Conservation (phyloP, 2,797 vertebrate genomes). For the Botia almorhae region DNA sequence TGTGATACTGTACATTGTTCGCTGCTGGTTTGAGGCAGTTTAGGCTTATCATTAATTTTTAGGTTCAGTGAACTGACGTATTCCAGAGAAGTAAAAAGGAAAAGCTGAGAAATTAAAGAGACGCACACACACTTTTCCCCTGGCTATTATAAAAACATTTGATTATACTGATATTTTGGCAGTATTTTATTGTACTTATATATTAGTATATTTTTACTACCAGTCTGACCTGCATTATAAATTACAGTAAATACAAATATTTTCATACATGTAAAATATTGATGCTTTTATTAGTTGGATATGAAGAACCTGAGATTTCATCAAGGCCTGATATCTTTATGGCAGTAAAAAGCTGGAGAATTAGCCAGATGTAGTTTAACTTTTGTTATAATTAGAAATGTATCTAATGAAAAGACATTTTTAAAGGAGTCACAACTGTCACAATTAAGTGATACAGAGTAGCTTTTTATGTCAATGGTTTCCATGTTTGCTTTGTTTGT, state of each 20-base stretch:
- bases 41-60: conserved; percentile 5
- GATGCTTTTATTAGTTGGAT: conserved; percentile 47
- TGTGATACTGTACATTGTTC: not conserved
- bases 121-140: not conserved
- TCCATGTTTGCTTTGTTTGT: too few relatives aligned
- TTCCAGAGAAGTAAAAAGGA: not conserved
- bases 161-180: not conserved
- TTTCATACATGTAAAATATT: conserved; percentile 46
- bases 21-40: not conserved
- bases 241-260: conserved; percentile 30
- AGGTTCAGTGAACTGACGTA: not conserved
- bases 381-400: not conserved
- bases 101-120: not conserved
- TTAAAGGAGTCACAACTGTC: too few relatives aligned
- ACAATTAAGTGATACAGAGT: too few relatives aligned
- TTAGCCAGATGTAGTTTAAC: too few relatives aligned
- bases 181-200: not conserved
- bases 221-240: conserved; percentile 16
- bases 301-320: conserved; percentile 35
- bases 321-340: conserved; percentile 29
- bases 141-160: not conserved
- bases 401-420: too few relatives aligned
- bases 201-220: not conserved
- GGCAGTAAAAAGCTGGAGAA: not conserved
- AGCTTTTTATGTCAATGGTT: too few relatives aligned